Evolutionary conservation across 2,888 invertebrate species (phyloP).

Genomic region (Magallana nippona): DNA sequence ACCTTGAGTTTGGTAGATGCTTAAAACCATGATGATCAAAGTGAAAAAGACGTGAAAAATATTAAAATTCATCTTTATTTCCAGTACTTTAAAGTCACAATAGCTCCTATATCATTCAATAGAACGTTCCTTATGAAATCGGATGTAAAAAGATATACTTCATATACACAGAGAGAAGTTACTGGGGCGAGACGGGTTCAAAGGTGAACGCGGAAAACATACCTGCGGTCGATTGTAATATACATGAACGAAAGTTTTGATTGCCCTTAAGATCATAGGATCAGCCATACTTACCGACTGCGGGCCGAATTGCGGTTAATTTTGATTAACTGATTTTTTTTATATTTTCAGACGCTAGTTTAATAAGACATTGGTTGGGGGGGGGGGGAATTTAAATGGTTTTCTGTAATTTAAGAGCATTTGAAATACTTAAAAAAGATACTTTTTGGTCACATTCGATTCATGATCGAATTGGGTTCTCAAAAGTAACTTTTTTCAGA

Average conservation of each 20-base stretch:
- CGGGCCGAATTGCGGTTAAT: no score
- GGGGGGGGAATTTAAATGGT: no score
- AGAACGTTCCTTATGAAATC: constrained; percentile 19
- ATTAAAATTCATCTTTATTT: neutral
- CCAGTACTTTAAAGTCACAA: neutral
- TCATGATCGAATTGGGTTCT: no score
- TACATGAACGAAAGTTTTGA: neutral
- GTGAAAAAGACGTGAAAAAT: neutral
- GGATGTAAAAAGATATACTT: neutral
- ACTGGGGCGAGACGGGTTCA: neutral
- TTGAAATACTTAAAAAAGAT: no score
- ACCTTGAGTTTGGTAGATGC: no score
- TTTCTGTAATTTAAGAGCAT: no score
- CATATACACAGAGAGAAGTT: neutral
- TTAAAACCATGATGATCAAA: neutral
- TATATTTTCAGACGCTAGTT: no score
- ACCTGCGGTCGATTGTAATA: neutral
- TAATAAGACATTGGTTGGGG: no score
- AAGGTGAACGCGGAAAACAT: constrained; percentile 21
- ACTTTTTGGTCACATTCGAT: no score
- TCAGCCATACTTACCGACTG: neutral
- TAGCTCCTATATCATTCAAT: neutral
- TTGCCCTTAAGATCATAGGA: neutral
- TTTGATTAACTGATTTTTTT: neutral
- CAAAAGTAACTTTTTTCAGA: no score